Evolutionary conservation across 2,113 vertebrate genomes (phyloP).

Genomic region (Oreochromis aureus): DNA sequence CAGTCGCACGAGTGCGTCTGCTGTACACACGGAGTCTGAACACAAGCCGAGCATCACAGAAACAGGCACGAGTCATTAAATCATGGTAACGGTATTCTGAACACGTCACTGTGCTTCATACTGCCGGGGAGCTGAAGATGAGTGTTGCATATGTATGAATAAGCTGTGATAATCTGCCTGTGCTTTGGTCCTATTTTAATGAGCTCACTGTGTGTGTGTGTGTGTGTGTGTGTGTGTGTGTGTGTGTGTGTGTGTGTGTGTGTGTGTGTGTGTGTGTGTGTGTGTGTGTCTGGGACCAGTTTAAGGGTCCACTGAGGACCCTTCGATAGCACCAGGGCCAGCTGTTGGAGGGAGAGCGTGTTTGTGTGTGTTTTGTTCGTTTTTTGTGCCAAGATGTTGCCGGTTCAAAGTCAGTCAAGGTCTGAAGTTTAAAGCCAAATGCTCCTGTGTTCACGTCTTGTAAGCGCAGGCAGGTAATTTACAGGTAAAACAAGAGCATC

Average conservation of each 20-base stretch:
- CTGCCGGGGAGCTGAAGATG: neutral
- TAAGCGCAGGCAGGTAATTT: neutral
- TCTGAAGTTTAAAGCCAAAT: neutral
- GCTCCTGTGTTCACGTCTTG: neutral
- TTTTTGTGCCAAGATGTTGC: neutral
- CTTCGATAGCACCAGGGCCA: neutral
- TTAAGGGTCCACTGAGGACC: neutral
- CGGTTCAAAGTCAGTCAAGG: neutral
- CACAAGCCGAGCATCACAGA: neutral
- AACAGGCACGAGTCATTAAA: neutral
- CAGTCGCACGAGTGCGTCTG: neutral
- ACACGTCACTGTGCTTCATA: conserved; percentile 50
- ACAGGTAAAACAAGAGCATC: neutral
- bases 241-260: neutral
- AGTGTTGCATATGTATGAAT: neutral
- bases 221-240: neutral
- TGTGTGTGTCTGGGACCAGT: neutral
- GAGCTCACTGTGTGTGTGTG: neutral
- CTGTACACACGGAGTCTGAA: neutral
- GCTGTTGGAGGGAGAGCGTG: neutral
- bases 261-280: neutral
- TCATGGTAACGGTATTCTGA: conserved; percentile 6
- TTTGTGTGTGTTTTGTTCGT: neutral
- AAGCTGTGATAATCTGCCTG: neutral
- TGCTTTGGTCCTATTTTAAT: neutral